Conservation (phyloP, 2,113 vertebrate species). For the Nothocercus nigrocapillus region DNA sequence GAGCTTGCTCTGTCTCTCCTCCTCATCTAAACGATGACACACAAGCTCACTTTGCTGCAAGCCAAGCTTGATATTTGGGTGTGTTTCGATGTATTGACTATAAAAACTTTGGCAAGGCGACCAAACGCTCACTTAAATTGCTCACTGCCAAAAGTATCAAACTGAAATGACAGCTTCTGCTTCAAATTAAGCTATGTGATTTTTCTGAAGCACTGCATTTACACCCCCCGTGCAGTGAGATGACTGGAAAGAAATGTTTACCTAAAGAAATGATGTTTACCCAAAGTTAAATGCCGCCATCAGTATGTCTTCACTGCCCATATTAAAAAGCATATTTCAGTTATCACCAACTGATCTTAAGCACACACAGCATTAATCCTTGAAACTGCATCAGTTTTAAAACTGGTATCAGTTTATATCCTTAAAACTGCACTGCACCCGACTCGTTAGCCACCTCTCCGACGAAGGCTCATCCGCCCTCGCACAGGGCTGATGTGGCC, state of each 20-base stretch:
- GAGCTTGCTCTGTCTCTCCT: neutral
- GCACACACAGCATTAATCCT: neutral
- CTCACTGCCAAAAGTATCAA: neutral
- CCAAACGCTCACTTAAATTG: neutral
- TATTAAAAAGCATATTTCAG: neutral
- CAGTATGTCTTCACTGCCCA: neutral
- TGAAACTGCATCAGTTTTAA: neutral
- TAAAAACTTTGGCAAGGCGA: neutral
- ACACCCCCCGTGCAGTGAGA: neutral
- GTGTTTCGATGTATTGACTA: neutral
- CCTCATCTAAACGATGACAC: neutral
- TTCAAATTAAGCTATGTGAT: neutral
- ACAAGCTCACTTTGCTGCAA: neutral
- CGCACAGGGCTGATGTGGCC: neutral
- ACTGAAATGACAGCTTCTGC: neutral
- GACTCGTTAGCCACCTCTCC: neutral
- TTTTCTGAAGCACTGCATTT: neutral
- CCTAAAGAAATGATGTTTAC: neutral
- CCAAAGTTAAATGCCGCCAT: neutral
- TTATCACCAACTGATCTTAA: neutral
- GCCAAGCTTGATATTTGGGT: neutral
- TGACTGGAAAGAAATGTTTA: neutral
- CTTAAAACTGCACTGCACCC: neutral
- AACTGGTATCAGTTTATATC: too few relatives aligned
- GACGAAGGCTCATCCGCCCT: neutral